phyloP scores from a whole-genome alignment of 2,797 vertebrate species.

The Microctenopoma stevenorrisi region DNA sequence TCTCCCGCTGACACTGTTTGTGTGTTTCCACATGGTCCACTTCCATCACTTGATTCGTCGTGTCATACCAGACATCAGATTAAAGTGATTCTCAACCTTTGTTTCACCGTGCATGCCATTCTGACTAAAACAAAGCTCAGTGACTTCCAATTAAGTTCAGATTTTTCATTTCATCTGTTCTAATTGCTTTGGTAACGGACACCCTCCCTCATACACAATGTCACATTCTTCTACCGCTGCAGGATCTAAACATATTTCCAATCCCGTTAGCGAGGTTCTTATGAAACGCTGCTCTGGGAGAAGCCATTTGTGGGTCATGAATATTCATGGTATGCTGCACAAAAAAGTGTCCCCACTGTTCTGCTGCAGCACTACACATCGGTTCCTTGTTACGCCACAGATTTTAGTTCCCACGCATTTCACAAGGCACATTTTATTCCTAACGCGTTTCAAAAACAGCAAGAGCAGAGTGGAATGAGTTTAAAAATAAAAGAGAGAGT shows the following conservation, averaged over 20 bases:
- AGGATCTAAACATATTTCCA: not conserved
- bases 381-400: not conserved
- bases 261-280: not conserved
- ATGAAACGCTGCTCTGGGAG: not conserved
- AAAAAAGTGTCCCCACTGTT: not conserved
- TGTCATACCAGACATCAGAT: slow-evolving; percentile 4
- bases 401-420: not conserved
- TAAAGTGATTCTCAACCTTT: slow-evolving; percentile 19
- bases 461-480: not conserved
- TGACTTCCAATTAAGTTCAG: not conserved
- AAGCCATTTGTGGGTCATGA: not conserved
- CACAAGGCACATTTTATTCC: slow-evolving; percentile 1
- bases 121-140: not conserved
- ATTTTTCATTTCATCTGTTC: not conserved
- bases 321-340: slow-evolving; percentile 21
- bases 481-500: not conserved
- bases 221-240: not conserved
- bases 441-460: not conserved
- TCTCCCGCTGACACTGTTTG: not conserved
- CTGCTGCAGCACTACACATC: not conserved
- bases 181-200: not conserved
- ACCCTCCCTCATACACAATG: not conserved
- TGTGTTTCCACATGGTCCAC: not conserved
- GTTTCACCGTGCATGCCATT: slow-evolving; percentile 12
- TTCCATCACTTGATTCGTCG: slow-evolving; percentile 44